Evolutionary conservation across 2,797 vertebrate genomes (phyloP).

Genomic region (Catostomus latipinnis): DNA sequence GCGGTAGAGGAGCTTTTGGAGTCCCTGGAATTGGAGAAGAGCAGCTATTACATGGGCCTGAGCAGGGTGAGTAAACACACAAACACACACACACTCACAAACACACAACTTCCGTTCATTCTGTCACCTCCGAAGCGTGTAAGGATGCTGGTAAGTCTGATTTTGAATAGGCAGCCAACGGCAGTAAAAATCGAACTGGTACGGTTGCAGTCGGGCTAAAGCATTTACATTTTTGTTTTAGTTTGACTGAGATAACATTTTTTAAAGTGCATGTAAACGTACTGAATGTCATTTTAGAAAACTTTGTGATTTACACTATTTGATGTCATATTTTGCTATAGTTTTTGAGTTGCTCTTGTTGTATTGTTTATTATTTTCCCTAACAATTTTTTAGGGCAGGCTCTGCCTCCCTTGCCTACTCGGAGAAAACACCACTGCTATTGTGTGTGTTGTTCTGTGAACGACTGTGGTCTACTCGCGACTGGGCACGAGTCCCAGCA

Average conservation of each 20-base stretch:
- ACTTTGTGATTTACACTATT: too few relatives aligned
- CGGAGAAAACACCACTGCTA: neutral
- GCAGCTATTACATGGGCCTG: conserved; percentile 94
- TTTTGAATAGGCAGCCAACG: neutral
- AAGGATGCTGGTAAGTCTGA: conserved; percentile 9
- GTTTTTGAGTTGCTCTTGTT: too few relatives aligned
- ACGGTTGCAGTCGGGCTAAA: too few relatives aligned
- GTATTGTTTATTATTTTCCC: neutral
- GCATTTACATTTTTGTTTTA: too few relatives aligned
- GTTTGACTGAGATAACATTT: too few relatives aligned
- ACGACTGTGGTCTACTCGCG: neutral
- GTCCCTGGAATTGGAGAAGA: conserved; percentile 94
- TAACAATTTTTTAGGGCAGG: too few relatives aligned
- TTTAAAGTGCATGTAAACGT: too few relatives aligned
- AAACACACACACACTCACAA: conserved; percentile 12
- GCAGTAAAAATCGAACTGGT: too few relatives aligned
- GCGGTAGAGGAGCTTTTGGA: conserved; percentile 97
- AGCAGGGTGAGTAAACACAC: conserved; percentile 85
- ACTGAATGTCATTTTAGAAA: too few relatives aligned
- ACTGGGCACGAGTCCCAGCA: neutral
- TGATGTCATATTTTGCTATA: too few relatives aligned
- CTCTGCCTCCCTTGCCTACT: too few relatives aligned
- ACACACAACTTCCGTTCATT: conserved; percentile 19
- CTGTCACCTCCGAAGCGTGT: conserved; percentile 58
- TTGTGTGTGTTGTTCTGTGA: neutral